phyloP scores from a whole-genome alignment of 1,140 invertebrate species.

The Hesperophylax magnus region DNA sequence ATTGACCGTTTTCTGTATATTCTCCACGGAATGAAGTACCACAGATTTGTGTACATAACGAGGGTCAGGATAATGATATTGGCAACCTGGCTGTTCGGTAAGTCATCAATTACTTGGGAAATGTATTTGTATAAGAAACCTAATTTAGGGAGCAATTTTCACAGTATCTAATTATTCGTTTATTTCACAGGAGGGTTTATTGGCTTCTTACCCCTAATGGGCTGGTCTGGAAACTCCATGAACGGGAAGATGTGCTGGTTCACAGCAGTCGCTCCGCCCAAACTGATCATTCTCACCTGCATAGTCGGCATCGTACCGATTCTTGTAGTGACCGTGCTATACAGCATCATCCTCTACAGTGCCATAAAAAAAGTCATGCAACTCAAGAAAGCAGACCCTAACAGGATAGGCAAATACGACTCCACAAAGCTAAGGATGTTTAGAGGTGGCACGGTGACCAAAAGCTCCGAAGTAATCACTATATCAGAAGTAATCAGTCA shows the following conservation, averaged over 20 bases:
- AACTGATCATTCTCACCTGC: slow-evolving; percentile 69
- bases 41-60: slow-evolving; percentile 69
- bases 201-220: slow-evolving; percentile 71
- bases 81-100: slow-evolving; percentile 71
- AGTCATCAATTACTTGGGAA: slow-evolving; percentile 50
- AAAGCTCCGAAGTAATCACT: not conserved
- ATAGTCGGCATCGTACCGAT: slow-evolving; percentile 70
- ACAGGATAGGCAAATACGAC: not conserved
- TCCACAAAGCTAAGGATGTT: slow-evolving; percentile 31
- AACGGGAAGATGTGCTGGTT: slow-evolving; percentile 69
- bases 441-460: slow-evolving; percentile 9
- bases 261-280: slow-evolving; percentile 67
- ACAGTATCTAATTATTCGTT: not conserved
- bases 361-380: slow-evolving; percentile 48
- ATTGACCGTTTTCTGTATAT: slow-evolving; percentile 74
- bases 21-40: slow-evolving; percentile 72
- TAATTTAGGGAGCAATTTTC: too few species aligned
- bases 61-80: slow-evolving; percentile 69
- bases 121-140: too few species aligned
- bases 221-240: slow-evolving; percentile 68
- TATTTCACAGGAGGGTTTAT: slow-evolving; percentile 67
- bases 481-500: too few species aligned
- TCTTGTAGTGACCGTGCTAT: slow-evolving; percentile 67
- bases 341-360: slow-evolving; percentile 65
- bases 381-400: slow-evolving; percentile 17